phyloP scores from a whole-genome alignment of 2,888 invertebrate species.

The Lamproptera curius region DNA sequence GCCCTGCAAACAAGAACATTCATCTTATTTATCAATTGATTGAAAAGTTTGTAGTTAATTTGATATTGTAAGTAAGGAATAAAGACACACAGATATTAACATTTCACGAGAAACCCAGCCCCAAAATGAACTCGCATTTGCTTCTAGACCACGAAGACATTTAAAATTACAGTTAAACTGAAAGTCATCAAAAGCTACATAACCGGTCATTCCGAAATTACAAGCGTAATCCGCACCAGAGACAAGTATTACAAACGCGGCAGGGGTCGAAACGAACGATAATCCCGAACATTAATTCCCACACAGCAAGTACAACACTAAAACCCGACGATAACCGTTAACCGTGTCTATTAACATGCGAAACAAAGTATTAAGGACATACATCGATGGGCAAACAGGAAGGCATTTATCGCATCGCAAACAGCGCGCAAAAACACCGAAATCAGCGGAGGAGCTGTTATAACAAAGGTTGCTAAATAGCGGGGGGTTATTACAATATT shows the following conservation, averaged over 20 bases:
- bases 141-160: too few relatives aligned
- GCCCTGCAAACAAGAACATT: too few relatives aligned
- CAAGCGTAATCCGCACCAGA: not conserved
- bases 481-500: constrained; percentile 67
- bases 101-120: too few relatives aligned
- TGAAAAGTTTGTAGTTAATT: too few relatives aligned
- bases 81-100: too few relatives aligned
- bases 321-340: constrained; percentile 45
- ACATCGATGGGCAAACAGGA: not conserved
- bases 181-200: too few relatives aligned
- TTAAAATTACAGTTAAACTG: too few relatives aligned
- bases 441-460: constrained; percentile 62
- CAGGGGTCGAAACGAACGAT: constrained; percentile 22
- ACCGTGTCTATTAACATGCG: constrained; percentile 54
- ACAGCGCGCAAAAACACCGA: constrained; percentile 31
- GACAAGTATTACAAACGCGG: constrained; percentile 1
- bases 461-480: constrained; percentile 44
- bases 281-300: constrained; percentile 23
- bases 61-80: too few relatives aligned
- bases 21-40: too few relatives aligned
- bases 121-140: too few relatives aligned
- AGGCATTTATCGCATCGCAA: constrained; percentile 40
- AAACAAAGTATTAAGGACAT: constrained; percentile 48
- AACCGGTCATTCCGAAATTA: too few relatives aligned
- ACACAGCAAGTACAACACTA: constrained; percentile 29